These are phyloP conservation scores for Petrocephalus microphthalmus DNA, from an alignment of 2,113 vertebrate species.

Conservation along the genomic window DNA sequence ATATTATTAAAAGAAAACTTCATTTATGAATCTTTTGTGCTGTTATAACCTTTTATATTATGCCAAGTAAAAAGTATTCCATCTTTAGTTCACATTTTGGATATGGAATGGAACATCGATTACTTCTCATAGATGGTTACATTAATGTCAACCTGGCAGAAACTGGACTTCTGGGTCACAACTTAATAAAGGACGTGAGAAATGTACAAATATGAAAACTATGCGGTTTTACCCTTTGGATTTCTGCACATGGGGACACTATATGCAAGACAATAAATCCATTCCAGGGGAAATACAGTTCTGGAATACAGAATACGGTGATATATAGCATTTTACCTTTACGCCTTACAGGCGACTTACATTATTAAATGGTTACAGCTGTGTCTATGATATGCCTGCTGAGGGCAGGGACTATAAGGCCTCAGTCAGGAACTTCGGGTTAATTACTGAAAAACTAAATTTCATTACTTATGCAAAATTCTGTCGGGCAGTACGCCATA, in stretches of 20 bases:
- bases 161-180: neutral
- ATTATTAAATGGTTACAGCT: neutral
- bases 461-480: neutral
- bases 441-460: neutral
- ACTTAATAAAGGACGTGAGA: neutral
- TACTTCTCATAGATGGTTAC: neutral
- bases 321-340: neutral
- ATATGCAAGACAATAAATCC: neutral
- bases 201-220: neutral
- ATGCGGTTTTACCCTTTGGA: neutral
- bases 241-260: neutral
- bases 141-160: neutral
- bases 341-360: neutral
- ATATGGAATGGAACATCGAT: neutral
- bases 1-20: too few relatives aligned
- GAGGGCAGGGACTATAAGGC: neutral
- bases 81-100: neutral
- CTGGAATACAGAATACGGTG: neutral
- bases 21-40: too few relatives aligned
- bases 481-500: neutral
- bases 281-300: neutral
- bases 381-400: neutral
- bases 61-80: neutral
- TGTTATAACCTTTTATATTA: too few relatives aligned
- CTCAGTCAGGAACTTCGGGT: neutral